Conservation (phyloP, 1,140 invertebrate genomes). For the Nylanderia fulva region DNA sequence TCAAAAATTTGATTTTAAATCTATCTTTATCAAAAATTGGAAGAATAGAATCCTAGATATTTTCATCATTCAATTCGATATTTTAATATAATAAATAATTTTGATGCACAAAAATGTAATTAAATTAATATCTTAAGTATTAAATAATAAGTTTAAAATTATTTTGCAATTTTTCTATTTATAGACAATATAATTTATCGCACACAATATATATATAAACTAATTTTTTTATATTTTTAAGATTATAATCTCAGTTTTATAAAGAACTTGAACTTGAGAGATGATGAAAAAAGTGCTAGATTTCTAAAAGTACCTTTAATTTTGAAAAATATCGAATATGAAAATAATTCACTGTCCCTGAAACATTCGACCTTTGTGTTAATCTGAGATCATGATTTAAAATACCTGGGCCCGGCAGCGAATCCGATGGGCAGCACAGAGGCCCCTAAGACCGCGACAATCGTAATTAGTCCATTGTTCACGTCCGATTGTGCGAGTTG, state of each 20-base stretch:
- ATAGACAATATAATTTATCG: not conserved
- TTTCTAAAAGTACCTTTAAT: not conserved
- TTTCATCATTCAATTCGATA: no score
- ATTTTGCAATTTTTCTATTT: not conserved
- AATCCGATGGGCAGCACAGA: conserved; percentile 75
- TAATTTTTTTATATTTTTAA: not conserved
- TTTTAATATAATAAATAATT: no score
- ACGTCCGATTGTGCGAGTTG: conserved; percentile 64
- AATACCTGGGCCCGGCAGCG: conserved; percentile 81
- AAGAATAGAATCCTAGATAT: no score
- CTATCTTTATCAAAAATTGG: not conserved
- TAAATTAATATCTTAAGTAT: not conserved
- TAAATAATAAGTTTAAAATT: no score
- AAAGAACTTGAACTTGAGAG: not conserved
- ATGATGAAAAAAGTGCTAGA: not conserved
- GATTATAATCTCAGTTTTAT: not conserved
- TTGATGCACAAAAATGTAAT: not conserved
- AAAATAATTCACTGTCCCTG: not conserved
- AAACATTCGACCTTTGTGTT: not conserved
- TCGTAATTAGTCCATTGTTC: conserved; percentile 70
- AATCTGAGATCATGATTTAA: not conserved
- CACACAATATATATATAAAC: not conserved
- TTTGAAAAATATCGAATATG: not conserved
- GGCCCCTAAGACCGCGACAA: conserved; percentile 74
- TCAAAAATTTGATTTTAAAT: not conserved